Percentiles rank a stretch among this genome's conserved stretches.
phyloP scores from a whole-genome alignment of 2,113 vertebrate species.

The zebrafish (Danio rerio) region GRCz12tu NC_133179.1:27106501-27107000 shows the following conservation, averaged over 20 bases:
- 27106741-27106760: slow-evolving; percentile 64
- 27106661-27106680: not conserved
- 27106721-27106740: no score
- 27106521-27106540: not conserved
- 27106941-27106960: no score
- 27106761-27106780: slow-evolving; percentile 90
- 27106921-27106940: no score
- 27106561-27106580: no score
- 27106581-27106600: not conserved
- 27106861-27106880: no score
- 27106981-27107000: no score
- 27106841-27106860: no score
- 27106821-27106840: not conserved
- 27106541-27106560: not conserved
- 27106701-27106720: not conserved
- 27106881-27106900: no score
- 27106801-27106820: slow-evolving; percentile 69
- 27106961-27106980: no score
- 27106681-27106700: not conserved
- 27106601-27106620: not conserved
- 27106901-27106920: no score
- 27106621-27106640: slow-evolving; percentile 41
- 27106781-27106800: slow-evolving; percentile 87
- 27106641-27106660: slow-evolving; percentile 51
- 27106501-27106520: slow-evolving; percentile 42